These are phyloP conservation scores for Watsonalla cultraria DNA, from an alignment of 2,888 invertebrate species.

Conservation along the genomic window DNA sequence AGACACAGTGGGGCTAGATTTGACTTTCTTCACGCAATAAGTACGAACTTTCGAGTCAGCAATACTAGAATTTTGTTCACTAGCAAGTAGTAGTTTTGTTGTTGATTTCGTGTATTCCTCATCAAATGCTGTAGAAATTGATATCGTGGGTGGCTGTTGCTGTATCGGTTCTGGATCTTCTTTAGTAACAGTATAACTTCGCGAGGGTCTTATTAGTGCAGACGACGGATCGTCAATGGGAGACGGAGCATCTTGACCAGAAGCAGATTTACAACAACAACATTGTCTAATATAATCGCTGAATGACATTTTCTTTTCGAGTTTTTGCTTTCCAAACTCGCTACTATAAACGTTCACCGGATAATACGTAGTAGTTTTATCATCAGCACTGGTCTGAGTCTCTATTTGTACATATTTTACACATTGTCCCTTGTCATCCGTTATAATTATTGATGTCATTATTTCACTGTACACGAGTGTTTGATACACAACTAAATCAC, in stretches of 20 bases:
- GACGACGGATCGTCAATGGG: slow-evolving; percentile 47
- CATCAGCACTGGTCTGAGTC: slow-evolving; percentile 25
- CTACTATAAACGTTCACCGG: slow-evolving; percentile 51
- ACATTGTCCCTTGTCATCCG: slow-evolving; percentile 29
- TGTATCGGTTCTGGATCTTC: not conserved
- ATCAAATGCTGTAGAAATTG: slow-evolving; percentile 34
- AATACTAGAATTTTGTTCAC: slow-evolving; percentile 46
- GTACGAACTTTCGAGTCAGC: slow-evolving; percentile 24
- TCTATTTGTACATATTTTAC: slow-evolving; percentile 49
- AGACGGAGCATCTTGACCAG: slow-evolving; percentile 31
- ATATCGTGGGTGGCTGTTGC: slow-evolving; percentile 20
- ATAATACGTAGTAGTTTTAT: slow-evolving; percentile 34
- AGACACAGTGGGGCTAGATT: slow-evolving; percentile 19
- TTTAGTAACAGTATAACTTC: slow-evolving; percentile 48
- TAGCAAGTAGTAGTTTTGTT: slow-evolving; percentile 46
- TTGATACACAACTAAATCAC: slow-evolving; percentile 36
- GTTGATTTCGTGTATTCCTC: slow-evolving; percentile 47
- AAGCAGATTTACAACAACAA: slow-evolving; percentile 42
- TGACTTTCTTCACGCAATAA: slow-evolving; percentile 25
- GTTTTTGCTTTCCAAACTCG: slow-evolving; percentile 19
- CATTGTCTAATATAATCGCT: slow-evolving; percentile 38
- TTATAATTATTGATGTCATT: slow-evolving; percentile 40
- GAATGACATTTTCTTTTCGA: slow-evolving; percentile 32
- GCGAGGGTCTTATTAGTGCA: slow-evolving; percentile 45
- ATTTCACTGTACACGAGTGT: slow-evolving; percentile 36